Percentiles rank a stretch among this genome's conserved stretches.
Evolutionary conservation across 2,888 invertebrate species (phyloP).

Genomic region (Cataglyphis altisquamis): DNA sequence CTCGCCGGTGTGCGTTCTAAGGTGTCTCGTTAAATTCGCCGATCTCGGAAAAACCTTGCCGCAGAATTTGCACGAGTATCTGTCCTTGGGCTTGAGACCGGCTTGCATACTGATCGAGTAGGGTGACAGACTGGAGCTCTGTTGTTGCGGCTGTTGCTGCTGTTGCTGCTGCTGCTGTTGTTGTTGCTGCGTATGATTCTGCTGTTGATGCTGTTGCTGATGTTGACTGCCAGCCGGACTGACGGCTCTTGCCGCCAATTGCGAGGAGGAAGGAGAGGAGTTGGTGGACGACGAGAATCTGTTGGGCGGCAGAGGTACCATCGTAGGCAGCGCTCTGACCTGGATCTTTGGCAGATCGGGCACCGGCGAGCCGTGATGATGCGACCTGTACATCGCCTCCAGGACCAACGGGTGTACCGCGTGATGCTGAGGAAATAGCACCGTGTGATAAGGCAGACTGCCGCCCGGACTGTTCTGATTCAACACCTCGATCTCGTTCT

Average conservation of each 20-base stretch:
- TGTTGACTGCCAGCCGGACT: slow-evolving; percentile 71
- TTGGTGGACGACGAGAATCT: slow-evolving; percentile 84
- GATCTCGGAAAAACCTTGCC: slow-evolving; percentile 99
- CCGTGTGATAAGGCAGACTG: slow-evolving; percentile 82
- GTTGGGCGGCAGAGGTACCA: slow-evolving; percentile 84
- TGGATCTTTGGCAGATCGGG: slow-evolving; percentile 88
- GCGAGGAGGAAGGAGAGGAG: slow-evolving; percentile 74
- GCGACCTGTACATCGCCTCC: slow-evolving; percentile 90
- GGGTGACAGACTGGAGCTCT: slow-evolving; percentile 62
- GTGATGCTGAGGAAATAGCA: slow-evolving; percentile 84
- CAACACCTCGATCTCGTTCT: slow-evolving; percentile 90
- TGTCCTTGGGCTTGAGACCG: slow-evolving; percentile 86
- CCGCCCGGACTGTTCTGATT: slow-evolving; percentile 80
- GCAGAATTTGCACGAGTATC: slow-evolving; percentile 99
- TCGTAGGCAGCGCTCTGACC: slow-evolving; percentile 84
- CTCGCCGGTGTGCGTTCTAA: slow-evolving; percentile 99
- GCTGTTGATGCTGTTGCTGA: slow-evolving; percentile 71
- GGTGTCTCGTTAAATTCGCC: slow-evolving; percentile 98
- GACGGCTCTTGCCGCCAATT: slow-evolving; percentile 72
- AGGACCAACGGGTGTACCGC: slow-evolving; percentile 91
- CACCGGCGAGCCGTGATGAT: slow-evolving; percentile 87
- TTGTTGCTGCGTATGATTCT: slow-evolving; percentile 70
- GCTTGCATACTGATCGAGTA: slow-evolving; percentile 73
- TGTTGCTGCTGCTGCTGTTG: slow-evolving; percentile 80
- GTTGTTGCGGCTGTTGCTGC: slow-evolving; percentile 73